Evolutionary conservation across 2,888 invertebrate species (phyloP).

Genomic region (Limulus polyphemus): DNA sequence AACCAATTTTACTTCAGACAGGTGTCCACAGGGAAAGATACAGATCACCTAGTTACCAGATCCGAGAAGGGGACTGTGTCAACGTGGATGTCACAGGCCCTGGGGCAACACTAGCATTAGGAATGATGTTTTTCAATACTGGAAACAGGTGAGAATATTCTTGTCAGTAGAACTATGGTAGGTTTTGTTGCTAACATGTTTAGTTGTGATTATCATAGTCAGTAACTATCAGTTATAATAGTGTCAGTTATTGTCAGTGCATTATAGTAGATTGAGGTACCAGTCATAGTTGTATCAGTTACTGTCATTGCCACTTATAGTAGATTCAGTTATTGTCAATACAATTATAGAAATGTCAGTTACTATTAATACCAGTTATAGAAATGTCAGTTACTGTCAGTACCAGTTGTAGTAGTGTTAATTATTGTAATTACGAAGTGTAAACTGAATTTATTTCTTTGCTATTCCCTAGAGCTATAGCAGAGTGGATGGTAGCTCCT

Average conservation of each 20-base stretch:
- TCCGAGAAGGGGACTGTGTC: slow-evolving; percentile 74
- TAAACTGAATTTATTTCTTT: neutral
- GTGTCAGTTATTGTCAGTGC: too few species aligned
- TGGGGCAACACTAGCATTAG: slow-evolving; percentile 86
- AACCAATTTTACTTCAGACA: slow-evolving; percentile 32
- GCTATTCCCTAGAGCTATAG: slow-evolving; percentile 50
- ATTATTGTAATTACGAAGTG: neutral
- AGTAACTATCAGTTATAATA: too few species aligned
- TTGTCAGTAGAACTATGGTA: too few species aligned
- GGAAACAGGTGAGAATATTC: slow-evolving; percentile 46
- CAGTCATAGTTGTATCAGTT: too few species aligned
- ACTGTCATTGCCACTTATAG: too few species aligned
- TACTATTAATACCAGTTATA: too few species aligned
- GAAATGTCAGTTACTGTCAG: too few species aligned
- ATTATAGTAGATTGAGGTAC: too few species aligned
- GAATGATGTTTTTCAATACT: slow-evolving; percentile 78
- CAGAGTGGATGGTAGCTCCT: slow-evolving; percentile 81
- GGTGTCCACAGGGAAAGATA: slow-evolving; percentile 78
- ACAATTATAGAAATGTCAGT: too few species aligned
- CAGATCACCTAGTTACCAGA: slow-evolving; percentile 68
- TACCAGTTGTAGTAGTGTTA: neutral
- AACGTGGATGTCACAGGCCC: slow-evolving; percentile 94
- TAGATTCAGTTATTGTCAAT: too few species aligned
- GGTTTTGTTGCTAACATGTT: too few species aligned
- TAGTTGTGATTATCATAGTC: too few species aligned